phyloP scores from a whole-genome alignment of 2,888 invertebrate species.

The Melitaea athalia region DNA sequence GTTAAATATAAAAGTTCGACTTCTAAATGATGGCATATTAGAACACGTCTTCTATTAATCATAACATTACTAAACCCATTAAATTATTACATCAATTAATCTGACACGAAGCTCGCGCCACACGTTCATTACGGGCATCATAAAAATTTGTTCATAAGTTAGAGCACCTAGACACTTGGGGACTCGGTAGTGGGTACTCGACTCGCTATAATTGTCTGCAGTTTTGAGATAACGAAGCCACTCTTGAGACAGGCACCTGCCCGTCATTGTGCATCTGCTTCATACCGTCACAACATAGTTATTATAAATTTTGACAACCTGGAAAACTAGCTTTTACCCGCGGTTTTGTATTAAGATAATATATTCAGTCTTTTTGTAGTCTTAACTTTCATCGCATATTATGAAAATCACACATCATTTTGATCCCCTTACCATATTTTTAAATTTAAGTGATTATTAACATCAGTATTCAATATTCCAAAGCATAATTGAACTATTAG shows the following conservation, averaged over 20 bases:
- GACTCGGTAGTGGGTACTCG: constrained; percentile 23
- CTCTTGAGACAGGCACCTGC: constrained; percentile 65
- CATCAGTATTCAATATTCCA: too few relatives aligned
- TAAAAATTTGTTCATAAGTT: constrained; percentile 10
- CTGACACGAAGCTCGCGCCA: neutral
- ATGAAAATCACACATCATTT: neutral
- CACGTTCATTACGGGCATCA: constrained; percentile 2
- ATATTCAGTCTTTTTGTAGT: neutral
- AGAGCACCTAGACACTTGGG: constrained; percentile 18
- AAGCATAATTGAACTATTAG: too few relatives aligned
- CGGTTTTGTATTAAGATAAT: neutral
- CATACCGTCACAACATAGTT: constrained; percentile 5
- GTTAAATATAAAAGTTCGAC: too few relatives aligned
- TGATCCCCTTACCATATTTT: too few relatives aligned
- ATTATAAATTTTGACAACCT: neutral
- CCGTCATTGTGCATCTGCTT: constrained; percentile 50
- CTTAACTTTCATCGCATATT: neutral
- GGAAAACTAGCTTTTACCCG: neutral
- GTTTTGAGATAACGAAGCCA: constrained; percentile 65
- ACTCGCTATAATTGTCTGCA: constrained; percentile 46
- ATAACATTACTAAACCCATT: too few relatives aligned
- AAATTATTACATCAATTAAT: too few relatives aligned
- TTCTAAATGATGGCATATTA: too few relatives aligned
- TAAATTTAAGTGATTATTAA: too few relatives aligned
- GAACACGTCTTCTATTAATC: too few relatives aligned